Evolutionary conservation across 2,888 invertebrate genomes (phyloP).

Genomic region (Epinotia bilunana): DNA sequence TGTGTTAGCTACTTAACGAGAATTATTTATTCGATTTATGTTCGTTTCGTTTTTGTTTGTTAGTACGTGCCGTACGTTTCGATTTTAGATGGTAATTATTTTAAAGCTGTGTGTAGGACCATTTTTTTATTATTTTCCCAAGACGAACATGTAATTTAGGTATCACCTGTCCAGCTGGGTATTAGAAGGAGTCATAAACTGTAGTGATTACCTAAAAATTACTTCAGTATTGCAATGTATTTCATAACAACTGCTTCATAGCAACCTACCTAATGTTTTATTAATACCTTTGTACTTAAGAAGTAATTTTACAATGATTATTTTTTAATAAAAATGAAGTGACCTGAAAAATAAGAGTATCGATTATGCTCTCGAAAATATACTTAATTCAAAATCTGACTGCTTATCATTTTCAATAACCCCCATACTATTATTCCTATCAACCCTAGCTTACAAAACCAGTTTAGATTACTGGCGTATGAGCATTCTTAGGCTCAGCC

Average conservation of each 20-base stretch:
- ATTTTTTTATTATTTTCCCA: constrained; percentile 16
- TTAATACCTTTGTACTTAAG: constrained; percentile 37
- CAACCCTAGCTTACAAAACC: background rate
- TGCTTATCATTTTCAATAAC: constrained; percentile 46
- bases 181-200: constrained; percentile 37
- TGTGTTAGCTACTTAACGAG: constrained; percentile 48
- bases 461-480: background rate
- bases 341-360: constrained; percentile 62
- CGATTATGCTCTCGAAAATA: constrained; percentile 74
- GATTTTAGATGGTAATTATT: constrained; percentile 48
- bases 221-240: constrained; percentile 4
- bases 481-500: no score
- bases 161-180: constrained; percentile 13
- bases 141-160: background rate
- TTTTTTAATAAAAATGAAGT: constrained; percentile 78
- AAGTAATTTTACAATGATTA: constrained; percentile 40
- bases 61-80: constrained; percentile 49
- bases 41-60: constrained; percentile 57
- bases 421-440: background rate
- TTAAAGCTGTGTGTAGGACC: constrained; percentile 16
- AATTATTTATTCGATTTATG: constrained; percentile 60
- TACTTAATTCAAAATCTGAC: constrained; percentile 49
- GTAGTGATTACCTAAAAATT: background rate
- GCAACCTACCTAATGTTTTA: constrained; percentile 32
- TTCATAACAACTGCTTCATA: background rate